phyloP scores from a whole-genome alignment of 2,797 vertebrate genomes.

The Peromyscus aztecus region DNA sequence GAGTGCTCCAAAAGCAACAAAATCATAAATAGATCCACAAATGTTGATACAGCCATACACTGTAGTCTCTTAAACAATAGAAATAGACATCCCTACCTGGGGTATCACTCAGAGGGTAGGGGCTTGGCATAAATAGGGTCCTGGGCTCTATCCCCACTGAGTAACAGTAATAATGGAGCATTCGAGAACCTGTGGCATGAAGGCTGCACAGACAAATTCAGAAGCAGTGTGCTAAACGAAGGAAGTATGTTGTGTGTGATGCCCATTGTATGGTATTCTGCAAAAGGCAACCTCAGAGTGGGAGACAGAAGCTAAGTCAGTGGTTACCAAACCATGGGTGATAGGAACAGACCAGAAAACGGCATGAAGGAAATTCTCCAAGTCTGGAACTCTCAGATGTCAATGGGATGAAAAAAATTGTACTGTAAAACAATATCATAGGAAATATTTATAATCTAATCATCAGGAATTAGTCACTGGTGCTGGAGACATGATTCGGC shows the following conservation, averaged over 20 bases:
- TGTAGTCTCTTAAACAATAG: neutral
- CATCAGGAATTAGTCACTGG: neutral
- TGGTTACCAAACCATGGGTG: neutral
- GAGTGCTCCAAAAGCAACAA: neutral
- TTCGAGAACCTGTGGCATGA: neutral
- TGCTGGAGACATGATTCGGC: neutral
- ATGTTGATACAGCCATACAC: neutral
- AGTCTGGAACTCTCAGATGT: neutral
- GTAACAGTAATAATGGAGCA: neutral
- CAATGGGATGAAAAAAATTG: neutral
- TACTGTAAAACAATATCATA: neutral
- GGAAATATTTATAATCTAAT: neutral
- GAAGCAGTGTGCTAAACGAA: slow-evolving; percentile 23
- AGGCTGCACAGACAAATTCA: neutral
- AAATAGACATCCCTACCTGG: neutral
- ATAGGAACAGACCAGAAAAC: neutral
- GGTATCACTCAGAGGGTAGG: neutral
- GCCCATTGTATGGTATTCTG: neutral
- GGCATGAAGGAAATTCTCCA: neutral
- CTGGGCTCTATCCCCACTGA: neutral
- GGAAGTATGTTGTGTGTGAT: neutral
- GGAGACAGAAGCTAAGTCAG: neutral
- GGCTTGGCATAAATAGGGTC: neutral
- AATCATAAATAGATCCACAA: neutral
- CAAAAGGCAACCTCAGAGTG: neutral